These are phyloP conservation scores for Hirtodrosophila cameraria DNA, from an alignment of 2,888 invertebrate genomes.

Conservation along the genomic window DNA sequence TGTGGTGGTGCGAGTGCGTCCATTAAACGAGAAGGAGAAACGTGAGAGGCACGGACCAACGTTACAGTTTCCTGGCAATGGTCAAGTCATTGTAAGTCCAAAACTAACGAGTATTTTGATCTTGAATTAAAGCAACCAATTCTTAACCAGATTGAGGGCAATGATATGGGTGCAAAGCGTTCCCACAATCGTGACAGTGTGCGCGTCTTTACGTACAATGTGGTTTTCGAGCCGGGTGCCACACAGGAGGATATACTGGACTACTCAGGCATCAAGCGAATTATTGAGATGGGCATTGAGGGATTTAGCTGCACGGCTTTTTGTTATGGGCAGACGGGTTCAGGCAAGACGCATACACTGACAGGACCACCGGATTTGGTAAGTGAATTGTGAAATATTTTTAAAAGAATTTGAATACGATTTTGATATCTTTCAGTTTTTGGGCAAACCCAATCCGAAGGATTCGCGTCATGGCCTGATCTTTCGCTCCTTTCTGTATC, in stretches of 20 bases:
- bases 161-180: slow-evolving; percentile 85
- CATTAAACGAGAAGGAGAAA: slow-evolving; percentile 90
- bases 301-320: slow-evolving; percentile 97
- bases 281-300: slow-evolving; percentile 97
- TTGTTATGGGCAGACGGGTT: slow-evolving; percentile 98
- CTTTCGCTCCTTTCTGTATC: slow-evolving; percentile 94
- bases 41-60: slow-evolving; percentile 88
- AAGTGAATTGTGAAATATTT: slow-evolving; percentile 72
- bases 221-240: slow-evolving; percentile 95
- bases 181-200: slow-evolving; percentile 87
- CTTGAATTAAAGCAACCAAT: neutral
- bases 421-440: slow-evolving; percentile 87
- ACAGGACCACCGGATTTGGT: slow-evolving; percentile 96
- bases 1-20: slow-evolving; percentile 94
- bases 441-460: slow-evolving; percentile 87
- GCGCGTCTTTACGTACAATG: slow-evolving; percentile 96
- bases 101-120: neutral
- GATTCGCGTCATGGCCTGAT: slow-evolving; percentile 93
- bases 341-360: slow-evolving; percentile 97
- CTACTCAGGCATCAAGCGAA: slow-evolving; percentile 94
- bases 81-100: slow-evolving; percentile 88
- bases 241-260: slow-evolving; percentile 92
- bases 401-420: neutral
- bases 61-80: slow-evolving; percentile 94
- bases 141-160: slow-evolving; percentile 84